A percentile compares a stretch with the other conserved stretches of the same genome.
Evolutionary conservation across 2,113 vertebrate genomes (phyloP).

Genomic region (Antennarius striatus): DNA sequence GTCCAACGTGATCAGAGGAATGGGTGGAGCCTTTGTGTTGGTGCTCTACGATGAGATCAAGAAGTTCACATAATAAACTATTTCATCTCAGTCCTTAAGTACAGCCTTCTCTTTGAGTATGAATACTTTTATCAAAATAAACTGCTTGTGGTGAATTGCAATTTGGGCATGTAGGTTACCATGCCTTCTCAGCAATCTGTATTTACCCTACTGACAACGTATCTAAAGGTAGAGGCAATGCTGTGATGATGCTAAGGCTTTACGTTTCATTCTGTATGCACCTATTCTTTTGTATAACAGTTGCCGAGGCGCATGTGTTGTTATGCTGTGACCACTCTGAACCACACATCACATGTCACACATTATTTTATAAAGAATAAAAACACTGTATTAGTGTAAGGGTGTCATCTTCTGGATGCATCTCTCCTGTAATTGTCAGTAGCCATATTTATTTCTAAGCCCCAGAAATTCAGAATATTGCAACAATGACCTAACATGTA

Average conservation of each 20-base stretch:
- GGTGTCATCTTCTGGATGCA: slow-evolving; percentile 9
- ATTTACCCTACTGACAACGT: slow-evolving; percentile 53
- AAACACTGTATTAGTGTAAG: slow-evolving; percentile 49
- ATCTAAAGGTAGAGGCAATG: slow-evolving; percentile 31
- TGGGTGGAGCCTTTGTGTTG: slow-evolving; percentile 97
- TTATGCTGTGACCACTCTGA: slow-evolving; percentile 59
- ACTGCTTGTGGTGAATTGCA: slow-evolving; percentile 77
- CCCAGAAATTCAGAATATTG: too few species aligned
- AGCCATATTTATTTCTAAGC: background rate
- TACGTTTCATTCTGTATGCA: slow-evolving; percentile 13
- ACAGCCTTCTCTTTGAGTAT: slow-evolving; percentile 74
- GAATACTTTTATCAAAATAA: slow-evolving; percentile 77
- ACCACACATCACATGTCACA: slow-evolving; percentile 51
- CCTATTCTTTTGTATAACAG: slow-evolving; percentile 37
- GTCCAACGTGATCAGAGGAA: slow-evolving; percentile 98
- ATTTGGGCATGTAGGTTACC: slow-evolving; percentile 51
- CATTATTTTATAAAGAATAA: slow-evolving; percentile 80
- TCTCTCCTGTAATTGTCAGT: slow-evolving; percentile 7
- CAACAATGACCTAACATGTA: too few species aligned
- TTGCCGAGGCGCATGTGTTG: slow-evolving; percentile 51
- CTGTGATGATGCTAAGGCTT: slow-evolving; percentile 18
- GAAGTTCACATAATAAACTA: slow-evolving; percentile 85
- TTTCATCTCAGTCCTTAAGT: slow-evolving; percentile 37
- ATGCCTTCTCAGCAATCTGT: slow-evolving; percentile 59
- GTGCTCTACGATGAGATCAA: slow-evolving; percentile 99